These are phyloP conservation scores for Okamejei kenojei DNA, from an alignment of 2,797 vertebrate genomes.

Conservation along the genomic window DNA sequence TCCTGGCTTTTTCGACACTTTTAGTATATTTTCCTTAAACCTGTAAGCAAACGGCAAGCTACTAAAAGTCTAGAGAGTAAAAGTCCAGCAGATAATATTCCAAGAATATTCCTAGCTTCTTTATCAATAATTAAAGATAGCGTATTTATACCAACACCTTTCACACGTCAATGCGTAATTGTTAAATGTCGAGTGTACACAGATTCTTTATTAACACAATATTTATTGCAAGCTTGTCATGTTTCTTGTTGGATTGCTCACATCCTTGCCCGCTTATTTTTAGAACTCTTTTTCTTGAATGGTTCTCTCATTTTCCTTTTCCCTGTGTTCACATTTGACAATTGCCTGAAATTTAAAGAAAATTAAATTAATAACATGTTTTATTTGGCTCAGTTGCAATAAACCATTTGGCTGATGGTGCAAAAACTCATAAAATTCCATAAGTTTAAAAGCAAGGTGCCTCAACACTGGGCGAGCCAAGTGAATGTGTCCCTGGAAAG, in stretches of 20 bases:
- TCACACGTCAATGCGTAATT: neutral
- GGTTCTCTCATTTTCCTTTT: constrained; percentile 19
- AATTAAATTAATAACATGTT: neutral
- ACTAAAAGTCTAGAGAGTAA: neutral
- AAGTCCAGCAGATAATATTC: neutral
- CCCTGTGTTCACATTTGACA: neutral
- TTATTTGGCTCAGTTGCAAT: neutral
- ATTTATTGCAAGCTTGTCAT: neutral
- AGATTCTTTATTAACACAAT: neutral
- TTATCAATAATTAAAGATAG: neutral
- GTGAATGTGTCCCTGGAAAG: neutral
- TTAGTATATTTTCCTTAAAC: neutral
- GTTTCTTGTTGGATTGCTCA: neutral
- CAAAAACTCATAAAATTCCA: neutral
- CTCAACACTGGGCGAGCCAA: neutral
- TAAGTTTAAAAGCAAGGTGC: neutral
- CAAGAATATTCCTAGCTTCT: neutral
- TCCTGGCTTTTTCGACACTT: neutral
- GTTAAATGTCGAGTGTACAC: neutral
- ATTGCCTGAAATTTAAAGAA: neutral
- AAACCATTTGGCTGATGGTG: neutral
- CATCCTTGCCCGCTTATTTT: neutral
- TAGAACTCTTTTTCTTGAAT: neutral
- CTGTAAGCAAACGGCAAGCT: neutral
- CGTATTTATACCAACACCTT: neutral